phyloP scores from a whole-genome alignment of 2,797 vertebrate genomes.

The Pangasius sanitwongsei region DNA sequence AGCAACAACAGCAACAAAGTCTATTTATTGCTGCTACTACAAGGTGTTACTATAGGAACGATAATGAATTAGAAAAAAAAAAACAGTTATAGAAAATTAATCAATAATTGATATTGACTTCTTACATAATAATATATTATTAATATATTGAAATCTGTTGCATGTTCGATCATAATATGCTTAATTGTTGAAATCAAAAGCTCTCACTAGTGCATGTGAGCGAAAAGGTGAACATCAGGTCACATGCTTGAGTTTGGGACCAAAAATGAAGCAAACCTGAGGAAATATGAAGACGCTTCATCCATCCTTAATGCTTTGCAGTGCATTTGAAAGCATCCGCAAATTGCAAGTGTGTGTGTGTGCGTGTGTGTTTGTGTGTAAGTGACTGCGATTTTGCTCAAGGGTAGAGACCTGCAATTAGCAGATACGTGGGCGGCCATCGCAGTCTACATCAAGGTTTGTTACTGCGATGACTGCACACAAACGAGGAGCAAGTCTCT shows the following conservation, averaged over 20 bases:
- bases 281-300: conserved; percentile 41
- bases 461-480: conserved; percentile 74
- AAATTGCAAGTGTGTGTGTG: conserved; percentile 49
- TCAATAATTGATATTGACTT: neutral
- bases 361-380: conserved; percentile 68
- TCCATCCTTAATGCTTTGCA: conserved; percentile 76
- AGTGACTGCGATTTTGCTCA: conserved; percentile 73
- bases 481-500: conserved; percentile 67
- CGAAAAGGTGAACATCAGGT: neutral
- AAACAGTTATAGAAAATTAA: neutral
- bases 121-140: neutral
- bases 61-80: neutral
- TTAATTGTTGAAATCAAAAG: neutral
- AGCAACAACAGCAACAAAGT: neutral
- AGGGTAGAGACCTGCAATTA: conserved; percentile 80
- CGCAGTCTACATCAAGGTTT: conserved; percentile 72
- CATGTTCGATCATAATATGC: neutral
- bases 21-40: too few relatives aligned
- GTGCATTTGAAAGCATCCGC: conserved; percentile 69
- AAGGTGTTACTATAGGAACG: neutral
- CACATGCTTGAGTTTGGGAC: neutral
- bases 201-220: neutral
- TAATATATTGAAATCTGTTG: neutral
- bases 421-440: conserved; percentile 78
- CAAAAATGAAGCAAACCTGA: neutral